phyloP scores from a whole-genome alignment of 2,888 invertebrate genomes.

The Drosophila anomalipes region DNA sequence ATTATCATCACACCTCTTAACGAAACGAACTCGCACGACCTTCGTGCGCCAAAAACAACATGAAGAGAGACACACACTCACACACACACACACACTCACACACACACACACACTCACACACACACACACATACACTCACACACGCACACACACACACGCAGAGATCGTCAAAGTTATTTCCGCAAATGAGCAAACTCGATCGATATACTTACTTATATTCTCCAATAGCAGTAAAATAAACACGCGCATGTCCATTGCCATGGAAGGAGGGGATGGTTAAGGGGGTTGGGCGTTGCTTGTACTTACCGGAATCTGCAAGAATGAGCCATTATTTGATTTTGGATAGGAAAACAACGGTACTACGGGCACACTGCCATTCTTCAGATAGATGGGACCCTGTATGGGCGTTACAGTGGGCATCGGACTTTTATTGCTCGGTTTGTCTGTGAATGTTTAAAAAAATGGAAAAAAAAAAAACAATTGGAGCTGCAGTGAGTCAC shows the following conservation, averaged over 20 bases:
- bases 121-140: not conserved
- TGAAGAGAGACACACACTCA: slow-evolving; percentile 56
- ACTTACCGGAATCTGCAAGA: slow-evolving; percentile 96
- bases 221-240: slow-evolving; percentile 17
- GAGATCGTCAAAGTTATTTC: slow-evolving; percentile 79
- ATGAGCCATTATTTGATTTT: slow-evolving; percentile 93
- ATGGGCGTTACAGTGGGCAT: slow-evolving; percentile 92
- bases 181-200: slow-evolving; percentile 81
- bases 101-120: not conserved
- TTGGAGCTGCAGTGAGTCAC: slow-evolving; percentile 52
- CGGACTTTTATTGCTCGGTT: slow-evolving; percentile 46
- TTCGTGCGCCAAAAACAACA: slow-evolving; percentile 72
- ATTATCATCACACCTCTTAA: slow-evolving; percentile 75
- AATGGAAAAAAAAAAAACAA: not conserved
- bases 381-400: slow-evolving; percentile 94
- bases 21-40: slow-evolving; percentile 79
- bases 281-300: slow-evolving; percentile 6
- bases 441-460: slow-evolving; percentile 51
- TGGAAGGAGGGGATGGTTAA: not conserved
- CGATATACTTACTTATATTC: slow-evolving; percentile 46
- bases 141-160: not conserved
- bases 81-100: not conserved
- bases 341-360: slow-evolving; percentile 94
- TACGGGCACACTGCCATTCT: slow-evolving; percentile 94
- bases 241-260: slow-evolving; percentile 54